These are phyloP conservation scores for Neodiprion virginianus DNA, from an alignment of 1,140 invertebrate genomes.

Conservation along the genomic window DNA sequence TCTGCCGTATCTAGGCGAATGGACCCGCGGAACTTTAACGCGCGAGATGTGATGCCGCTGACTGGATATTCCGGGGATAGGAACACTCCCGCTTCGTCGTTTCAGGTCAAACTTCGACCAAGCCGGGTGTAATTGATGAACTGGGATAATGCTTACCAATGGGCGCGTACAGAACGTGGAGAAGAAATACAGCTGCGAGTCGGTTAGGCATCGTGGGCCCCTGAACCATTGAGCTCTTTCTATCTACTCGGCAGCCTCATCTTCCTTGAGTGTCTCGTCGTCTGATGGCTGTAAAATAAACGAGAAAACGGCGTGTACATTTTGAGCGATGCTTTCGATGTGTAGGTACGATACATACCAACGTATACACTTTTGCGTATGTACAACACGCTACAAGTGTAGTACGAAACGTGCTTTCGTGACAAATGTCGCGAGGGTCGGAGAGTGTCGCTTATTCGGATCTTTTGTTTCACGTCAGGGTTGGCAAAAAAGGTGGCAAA, in stretches of 20 bases:
- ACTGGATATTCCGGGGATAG: neutral
- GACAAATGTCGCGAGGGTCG: too few relatives aligned
- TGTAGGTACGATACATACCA: too few relatives aligned
- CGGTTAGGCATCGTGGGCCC: conserved; percentile 9
- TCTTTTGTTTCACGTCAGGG: too few relatives aligned
- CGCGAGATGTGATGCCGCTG: neutral
- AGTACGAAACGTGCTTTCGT: too few relatives aligned
- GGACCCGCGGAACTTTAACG: neutral
- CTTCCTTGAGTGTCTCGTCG: conserved; percentile 36
- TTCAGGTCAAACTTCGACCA: too few relatives aligned
- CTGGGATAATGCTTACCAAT: conserved; percentile 44
- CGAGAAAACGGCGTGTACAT: neutral
- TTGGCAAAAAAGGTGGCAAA: too few relatives aligned
- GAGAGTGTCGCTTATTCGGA: too few relatives aligned
- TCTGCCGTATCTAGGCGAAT: conserved; percentile 26
- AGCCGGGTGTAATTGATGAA: neutral
- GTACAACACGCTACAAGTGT: too few relatives aligned
- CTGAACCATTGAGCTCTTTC: conserved; percentile 18
- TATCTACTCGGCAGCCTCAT: conserved; percentile 53
- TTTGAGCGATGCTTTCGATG: too few relatives aligned
- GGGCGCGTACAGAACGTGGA: conserved; percentile 31
- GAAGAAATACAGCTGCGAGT: conserved; percentile 16
- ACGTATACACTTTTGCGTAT: too few relatives aligned
- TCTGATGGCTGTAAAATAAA: neutral
- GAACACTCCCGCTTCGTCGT: neutral